phyloP scores from a whole-genome alignment of 2,797 vertebrate species.

The Vireo griseus region DNA sequence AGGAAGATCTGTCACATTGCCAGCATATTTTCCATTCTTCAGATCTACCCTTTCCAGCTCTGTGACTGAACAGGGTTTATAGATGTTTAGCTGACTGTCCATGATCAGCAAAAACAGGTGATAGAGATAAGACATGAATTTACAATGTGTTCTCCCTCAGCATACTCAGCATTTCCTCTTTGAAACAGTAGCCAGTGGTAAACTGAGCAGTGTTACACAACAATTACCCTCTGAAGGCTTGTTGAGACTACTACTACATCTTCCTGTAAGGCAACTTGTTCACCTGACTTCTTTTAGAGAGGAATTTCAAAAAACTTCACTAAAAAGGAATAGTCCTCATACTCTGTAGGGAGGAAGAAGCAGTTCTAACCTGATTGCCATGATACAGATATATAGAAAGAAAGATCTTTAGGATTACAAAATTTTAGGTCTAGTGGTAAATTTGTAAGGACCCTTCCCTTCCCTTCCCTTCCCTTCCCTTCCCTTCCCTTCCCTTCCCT shows the following conservation, averaged over 20 bases:
- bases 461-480: too few relatives aligned
- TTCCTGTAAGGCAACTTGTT: neutral
- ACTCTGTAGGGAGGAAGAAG: neutral
- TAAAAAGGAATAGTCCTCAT: neutral
- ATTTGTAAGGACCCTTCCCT: neutral
- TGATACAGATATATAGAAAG: neutral
- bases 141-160: neutral
- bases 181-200: neutral
- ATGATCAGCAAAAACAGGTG: constrained; percentile 13
- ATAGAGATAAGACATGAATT: neutral
- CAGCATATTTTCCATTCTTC: constrained; percentile 16
- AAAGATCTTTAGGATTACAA: neutral
- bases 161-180: constrained; percentile 10
- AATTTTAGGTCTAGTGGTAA: neutral
- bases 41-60: neutral
- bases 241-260: neutral
- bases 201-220: neutral
- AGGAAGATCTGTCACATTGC: neutral
- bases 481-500: too few relatives aligned
- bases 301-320: neutral
- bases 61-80: neutral
- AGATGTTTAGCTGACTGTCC: neutral
- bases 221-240: neutral
- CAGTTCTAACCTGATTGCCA: neutral
- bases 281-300: neutral